Percentiles rank a stretch among this genome's conserved stretches.
These are phyloP conservation scores for Phalangium opilio DNA, from an alignment of 2,888 invertebrate species.

Conservation along the genomic window DNA sequence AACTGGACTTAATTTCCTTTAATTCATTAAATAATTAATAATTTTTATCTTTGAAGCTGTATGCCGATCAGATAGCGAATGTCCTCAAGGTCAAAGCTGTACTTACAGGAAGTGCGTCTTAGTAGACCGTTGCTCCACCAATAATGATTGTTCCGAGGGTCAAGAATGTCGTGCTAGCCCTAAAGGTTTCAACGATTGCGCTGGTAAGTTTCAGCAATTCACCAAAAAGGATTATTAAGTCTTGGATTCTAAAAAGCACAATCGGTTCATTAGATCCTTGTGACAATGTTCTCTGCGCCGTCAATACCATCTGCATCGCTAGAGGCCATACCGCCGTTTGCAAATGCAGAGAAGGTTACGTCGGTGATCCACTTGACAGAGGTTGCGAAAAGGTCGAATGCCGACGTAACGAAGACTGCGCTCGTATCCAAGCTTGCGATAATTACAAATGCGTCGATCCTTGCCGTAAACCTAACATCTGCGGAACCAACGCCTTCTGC, in stretches of 20 bases:
- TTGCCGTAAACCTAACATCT: constrained; percentile 50
- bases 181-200: constrained; percentile 50
- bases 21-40: background rate
- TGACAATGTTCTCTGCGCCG: constrained; percentile 48
- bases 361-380: constrained; percentile 60
- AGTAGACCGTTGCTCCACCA: constrained; percentile 41
- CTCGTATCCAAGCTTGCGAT: constrained; percentile 58
- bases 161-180: constrained; percentile 47
- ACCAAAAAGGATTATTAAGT: too few relatives aligned
- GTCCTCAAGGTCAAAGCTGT: constrained; percentile 35
- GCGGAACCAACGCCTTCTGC: constrained; percentile 69
- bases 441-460: constrained; percentile 42
- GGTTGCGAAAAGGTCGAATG: constrained; percentile 61
- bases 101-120: constrained; percentile 44
- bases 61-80: constrained; percentile 21
- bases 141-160: constrained; percentile 56
- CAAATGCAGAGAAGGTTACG: constrained; percentile 58
- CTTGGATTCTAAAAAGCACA: too few relatives aligned
- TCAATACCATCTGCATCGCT: constrained; percentile 52
- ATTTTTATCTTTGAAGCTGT: constrained; percentile 9
- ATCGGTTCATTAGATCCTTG: constrained; percentile 65
- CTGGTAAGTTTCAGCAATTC: constrained; percentile 20
- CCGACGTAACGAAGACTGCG: constrained; percentile 56
- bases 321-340: constrained; percentile 18
- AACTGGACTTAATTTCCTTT: background rate